phyloP scores from a whole-genome alignment of 2,797 vertebrate genomes.

The Thripadectes ignobilis region DNA sequence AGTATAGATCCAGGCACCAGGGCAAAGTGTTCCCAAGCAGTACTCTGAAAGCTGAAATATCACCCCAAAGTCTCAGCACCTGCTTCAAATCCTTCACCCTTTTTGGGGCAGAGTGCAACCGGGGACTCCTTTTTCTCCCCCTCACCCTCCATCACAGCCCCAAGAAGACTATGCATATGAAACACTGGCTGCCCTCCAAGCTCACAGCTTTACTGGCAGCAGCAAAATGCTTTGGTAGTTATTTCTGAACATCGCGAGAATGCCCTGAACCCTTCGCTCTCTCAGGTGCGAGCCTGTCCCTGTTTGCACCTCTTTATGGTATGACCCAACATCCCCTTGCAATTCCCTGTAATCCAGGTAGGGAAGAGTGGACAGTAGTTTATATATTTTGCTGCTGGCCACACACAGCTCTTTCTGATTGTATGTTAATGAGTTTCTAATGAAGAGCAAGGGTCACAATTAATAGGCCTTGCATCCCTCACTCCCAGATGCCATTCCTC shows the following conservation, averaged over 20 bases:
- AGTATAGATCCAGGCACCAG: background rate
- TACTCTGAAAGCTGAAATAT: background rate
- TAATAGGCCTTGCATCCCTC: background rate
- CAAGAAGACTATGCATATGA: background rate
- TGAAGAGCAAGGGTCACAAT: background rate
- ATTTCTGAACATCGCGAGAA: background rate
- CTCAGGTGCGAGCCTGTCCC: background rate
- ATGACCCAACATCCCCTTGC: background rate
- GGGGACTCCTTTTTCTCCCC: background rate
- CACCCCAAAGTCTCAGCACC: background rate
- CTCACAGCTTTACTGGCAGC: background rate
- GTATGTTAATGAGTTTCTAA: background rate
- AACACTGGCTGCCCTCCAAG: accelerated
- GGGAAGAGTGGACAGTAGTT: background rate
- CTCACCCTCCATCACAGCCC: accelerated
- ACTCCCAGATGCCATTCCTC: background rate
- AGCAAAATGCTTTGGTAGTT: background rate
- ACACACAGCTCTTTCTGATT: background rate
- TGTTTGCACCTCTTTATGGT: background rate
- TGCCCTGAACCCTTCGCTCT: background rate
- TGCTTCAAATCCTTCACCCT: background rate
- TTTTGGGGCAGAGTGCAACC: background rate
- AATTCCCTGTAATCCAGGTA: background rate
- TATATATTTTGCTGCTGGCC: background rate
- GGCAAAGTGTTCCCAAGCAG: background rate